Base-by-base conservation (phyloP, 92 coral and sea anemone species). In the Siderastrea radians region DNA sequence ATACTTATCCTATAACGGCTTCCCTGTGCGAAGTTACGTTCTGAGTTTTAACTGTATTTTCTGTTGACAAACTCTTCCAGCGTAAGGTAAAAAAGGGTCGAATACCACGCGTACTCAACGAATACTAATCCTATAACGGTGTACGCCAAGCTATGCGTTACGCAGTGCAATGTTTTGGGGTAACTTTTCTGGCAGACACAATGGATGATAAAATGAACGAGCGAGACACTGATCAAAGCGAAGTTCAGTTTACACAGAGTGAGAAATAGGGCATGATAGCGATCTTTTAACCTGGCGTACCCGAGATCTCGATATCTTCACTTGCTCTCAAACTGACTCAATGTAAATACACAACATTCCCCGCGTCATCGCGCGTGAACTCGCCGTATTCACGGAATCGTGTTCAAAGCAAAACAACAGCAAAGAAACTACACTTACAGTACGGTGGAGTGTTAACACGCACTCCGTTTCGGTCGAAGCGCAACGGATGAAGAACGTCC, bases 271-370 rank as follows among this genome's bases (percentile, higher is more conserved):
- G 17, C 48, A 60, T 45, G 78, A 82, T 82, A 82, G 58, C 76
- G 53, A 81, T 81, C 78, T 69, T 7, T 5, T 26, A 7, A 10
- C 1, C 53, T 15, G 48, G 75, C 75, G 55, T 45, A 19, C 26
- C 38, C 72, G 38, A 67, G 72, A 67, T 26, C 0, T 3, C 49
- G 72, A 74, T 19, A 49, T 13, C 47, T 3, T 53, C 13, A 74
- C 17, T 9, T 62, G 6, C 63, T 10, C 75, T 74, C 49, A 19
- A 74, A 13, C 1, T 52, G 64, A 74, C 63, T 58, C 66, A 69
- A 81, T 3, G 74, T 81, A 81, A 81, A 81, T 81, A 81, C 77
- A 68, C 54, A n/a, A 48, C 68, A 68, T 82, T 72, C 78, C 38
- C 69, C 46, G 46, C 0, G 64, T 73, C 15, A 50, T 64, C 74